Conservation (phyloP, 2,888 invertebrate genomes). For the Barypeithes pellucidus region DNA sequence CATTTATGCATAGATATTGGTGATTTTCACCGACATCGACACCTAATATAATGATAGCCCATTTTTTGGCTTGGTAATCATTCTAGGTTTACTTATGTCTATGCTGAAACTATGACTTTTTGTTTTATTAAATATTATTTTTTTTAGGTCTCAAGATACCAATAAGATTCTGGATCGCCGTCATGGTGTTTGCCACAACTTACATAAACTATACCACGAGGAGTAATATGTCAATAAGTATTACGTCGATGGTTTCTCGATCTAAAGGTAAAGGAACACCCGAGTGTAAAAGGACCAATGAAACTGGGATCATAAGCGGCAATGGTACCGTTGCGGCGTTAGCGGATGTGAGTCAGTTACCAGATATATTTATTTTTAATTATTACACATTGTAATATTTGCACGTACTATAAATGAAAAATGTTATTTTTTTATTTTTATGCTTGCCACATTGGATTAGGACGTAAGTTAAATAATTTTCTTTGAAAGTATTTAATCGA, state of each 20-base stretch:
- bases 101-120: no score
- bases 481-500: no score
- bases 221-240: slow-evolving; percentile 81
- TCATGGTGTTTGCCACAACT: slow-evolving; percentile 82
- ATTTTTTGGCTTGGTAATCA: no score
- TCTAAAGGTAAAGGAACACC: slow-evolving; percentile 59
- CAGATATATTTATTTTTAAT: not conserved
- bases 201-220: slow-evolving; percentile 82
- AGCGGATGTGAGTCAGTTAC: slow-evolving; percentile 34
- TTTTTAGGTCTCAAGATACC: slow-evolving; percentile 57
- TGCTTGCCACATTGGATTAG: not conserved
- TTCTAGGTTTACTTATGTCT: no score
- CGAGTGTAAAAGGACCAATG: slow-evolving; percentile 54
- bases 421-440: not conserved
- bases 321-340: slow-evolving; percentile 11
- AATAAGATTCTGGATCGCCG: slow-evolving; percentile 70
- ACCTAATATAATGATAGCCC: no score
- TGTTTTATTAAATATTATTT: not conserved
- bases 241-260: slow-evolving; percentile 78
- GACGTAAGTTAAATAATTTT: slow-evolving; percentile 25
- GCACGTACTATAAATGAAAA: no score
- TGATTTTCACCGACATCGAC: no score
- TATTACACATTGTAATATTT: not conserved
- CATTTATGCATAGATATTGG: no score
- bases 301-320: not conserved